These are phyloP conservation scores for Xanthia togata DNA, from an alignment of 2,888 invertebrate species.

Conservation along the genomic window DNA sequence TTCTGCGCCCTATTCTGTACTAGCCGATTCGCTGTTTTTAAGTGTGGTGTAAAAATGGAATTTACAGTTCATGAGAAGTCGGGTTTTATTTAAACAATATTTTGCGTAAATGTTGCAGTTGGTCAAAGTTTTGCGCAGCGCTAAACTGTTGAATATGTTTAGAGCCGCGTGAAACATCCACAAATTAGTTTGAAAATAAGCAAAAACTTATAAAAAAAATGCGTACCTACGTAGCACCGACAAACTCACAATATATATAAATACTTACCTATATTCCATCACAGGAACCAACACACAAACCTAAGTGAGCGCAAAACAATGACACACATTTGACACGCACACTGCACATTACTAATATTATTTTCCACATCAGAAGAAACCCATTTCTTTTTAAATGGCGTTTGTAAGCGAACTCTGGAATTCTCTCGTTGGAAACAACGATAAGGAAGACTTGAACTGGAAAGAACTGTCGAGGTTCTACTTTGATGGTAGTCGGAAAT, in stretches of 20 bases:
- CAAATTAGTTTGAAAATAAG: neutral
- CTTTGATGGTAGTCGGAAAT: slow-evolving; percentile 91
- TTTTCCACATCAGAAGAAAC: slow-evolving; percentile 63
- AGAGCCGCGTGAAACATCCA: neutral
- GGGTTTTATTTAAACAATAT: neutral
- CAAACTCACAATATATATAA: slow-evolving; percentile 2
- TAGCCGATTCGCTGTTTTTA: neutral
- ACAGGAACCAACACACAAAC: slow-evolving; percentile 42
- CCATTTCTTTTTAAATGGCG: slow-evolving; percentile 83
- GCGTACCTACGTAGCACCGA: slow-evolving; percentile 40
- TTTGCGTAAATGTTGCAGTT: neutral
- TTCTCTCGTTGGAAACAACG: slow-evolving; percentile 85
- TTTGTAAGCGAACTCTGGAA: slow-evolving; percentile 88
- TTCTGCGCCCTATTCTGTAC: neutral
- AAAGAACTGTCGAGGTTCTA: slow-evolving; percentile 88
- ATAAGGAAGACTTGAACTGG: slow-evolving; percentile 81
- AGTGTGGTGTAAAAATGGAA: neutral
- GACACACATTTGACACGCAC: slow-evolving; percentile 49
- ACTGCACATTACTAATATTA: slow-evolving; percentile 57
- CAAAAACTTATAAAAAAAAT: neutral
- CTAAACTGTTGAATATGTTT: neutral
- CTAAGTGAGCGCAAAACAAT: slow-evolving; percentile 42
- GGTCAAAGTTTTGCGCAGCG: neutral
- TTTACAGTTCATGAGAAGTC: neutral
- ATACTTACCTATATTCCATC: neutral